Percentiles rank a stretch among this genome's conserved stretches.
These are phyloP conservation scores for Syngnathus floridae DNA, from an alignment of 2,113 vertebrate genomes.

Conservation along the genomic window DNA sequence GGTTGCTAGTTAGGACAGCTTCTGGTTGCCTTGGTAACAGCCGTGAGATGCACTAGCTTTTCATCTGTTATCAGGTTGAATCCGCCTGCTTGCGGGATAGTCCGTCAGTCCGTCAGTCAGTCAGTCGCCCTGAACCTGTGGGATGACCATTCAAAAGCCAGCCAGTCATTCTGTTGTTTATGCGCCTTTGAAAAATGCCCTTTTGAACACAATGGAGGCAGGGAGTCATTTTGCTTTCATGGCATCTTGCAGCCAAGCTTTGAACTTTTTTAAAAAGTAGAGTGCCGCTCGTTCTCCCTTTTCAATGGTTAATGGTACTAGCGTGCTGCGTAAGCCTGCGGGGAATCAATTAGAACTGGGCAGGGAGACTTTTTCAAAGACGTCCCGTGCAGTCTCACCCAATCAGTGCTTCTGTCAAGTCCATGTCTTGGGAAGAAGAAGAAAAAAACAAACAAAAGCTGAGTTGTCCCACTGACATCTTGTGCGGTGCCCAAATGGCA, in stretches of 20 bases:
- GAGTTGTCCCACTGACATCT: slow-evolving; percentile 23
- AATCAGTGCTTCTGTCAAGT: slow-evolving; percentile 19
- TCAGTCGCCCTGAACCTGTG: slow-evolving; percentile 12
- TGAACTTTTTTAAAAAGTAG: slow-evolving; percentile 14
- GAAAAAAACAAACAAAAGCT: background rate
- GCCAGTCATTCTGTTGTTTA: background rate
- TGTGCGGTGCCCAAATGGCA: slow-evolving; percentile 13
- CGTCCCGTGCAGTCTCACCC: background rate
- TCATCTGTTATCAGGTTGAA: slow-evolving; percentile 14
- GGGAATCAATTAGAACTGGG: slow-evolving; percentile 30
- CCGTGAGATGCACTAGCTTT: background rate
- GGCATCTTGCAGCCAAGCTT: slow-evolving; percentile 1
- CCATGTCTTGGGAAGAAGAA: background rate
- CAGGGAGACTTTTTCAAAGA: slow-evolving; percentile 9
- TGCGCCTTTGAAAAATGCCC: background rate
- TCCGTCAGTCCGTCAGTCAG: background rate
- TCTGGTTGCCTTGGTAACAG: background rate
- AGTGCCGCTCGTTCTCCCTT: slow-evolving; percentile 5
- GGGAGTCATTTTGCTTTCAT: background rate
- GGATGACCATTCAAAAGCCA: background rate
- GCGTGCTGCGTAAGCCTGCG: background rate
- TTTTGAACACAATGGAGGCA: background rate
- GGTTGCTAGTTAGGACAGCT: background rate
- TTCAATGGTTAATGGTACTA: slow-evolving; percentile 25
- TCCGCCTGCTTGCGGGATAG: slow-evolving; percentile 12